phyloP scores from a whole-genome alignment of 2,797 vertebrate genomes.

The Enteromius trimaculatus region DNA sequence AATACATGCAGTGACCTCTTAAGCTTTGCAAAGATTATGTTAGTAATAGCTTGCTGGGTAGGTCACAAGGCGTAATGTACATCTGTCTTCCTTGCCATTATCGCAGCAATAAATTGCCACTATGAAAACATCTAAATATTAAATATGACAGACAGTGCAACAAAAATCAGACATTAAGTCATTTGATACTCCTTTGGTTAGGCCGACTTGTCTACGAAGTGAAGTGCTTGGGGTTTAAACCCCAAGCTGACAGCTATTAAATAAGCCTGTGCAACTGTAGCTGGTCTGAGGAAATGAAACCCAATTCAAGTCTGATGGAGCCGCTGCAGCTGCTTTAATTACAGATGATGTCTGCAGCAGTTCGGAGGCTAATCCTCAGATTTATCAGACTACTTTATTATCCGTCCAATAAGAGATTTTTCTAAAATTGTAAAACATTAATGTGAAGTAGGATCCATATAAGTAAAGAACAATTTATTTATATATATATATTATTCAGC shows the following conservation, averaged over 20 bases:
- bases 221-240: conserved; percentile 60
- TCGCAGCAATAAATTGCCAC: conserved; percentile 65
- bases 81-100: conserved; percentile 64
- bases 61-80: conserved; percentile 56
- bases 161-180: conserved; percentile 65
- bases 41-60: conserved; percentile 57
- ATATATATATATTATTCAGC: background rate
- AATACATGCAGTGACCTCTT: conserved; percentile 63
- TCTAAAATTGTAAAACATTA: conserved; percentile 18
- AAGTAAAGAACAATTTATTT: background rate
- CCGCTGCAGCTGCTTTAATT: conserved; percentile 65
- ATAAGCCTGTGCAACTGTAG: conserved; percentile 70
- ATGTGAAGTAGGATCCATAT: conserved; percentile 1
- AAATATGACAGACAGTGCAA: conserved; percentile 69
- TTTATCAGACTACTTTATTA: conserved; percentile 49
- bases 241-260: conserved; percentile 66
- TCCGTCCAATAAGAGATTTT: conserved; percentile 27
- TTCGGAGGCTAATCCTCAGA: conserved; percentile 62
- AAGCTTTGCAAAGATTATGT: conserved; percentile 59
- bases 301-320: conserved; percentile 63
- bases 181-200: conserved; percentile 65
- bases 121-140: conserved; percentile 71
- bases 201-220: conserved; percentile 49
- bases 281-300: conserved; percentile 66
- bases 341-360: conserved; percentile 59